Evolutionary conservation across 2,888 invertebrate genomes (phyloP), one percentile per base, ranked within the genome.

Genomic region (Geotrupes spiniger): DNA sequence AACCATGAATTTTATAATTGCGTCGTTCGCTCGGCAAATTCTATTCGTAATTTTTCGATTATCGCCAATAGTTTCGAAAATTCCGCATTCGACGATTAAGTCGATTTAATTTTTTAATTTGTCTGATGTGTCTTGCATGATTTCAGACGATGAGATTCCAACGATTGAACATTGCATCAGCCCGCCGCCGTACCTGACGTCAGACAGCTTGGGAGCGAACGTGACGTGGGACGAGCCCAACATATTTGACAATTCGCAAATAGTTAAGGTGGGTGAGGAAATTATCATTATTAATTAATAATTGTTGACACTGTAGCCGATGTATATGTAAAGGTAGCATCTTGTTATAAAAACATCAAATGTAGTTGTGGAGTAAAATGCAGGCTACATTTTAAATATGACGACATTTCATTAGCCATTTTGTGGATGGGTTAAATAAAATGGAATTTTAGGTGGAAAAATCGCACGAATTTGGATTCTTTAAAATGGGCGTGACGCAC

Each of bases 211-310:
- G 2, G 71, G 68, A 2, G 65, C 65, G 25, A 78, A 80, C 43
- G 71, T 83, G 9, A 71, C 74, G 8, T 82, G 83, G 80, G 78
- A 78, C 43, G 81, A 81, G 59, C 83, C 83, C 2, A 61, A 70
- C 12, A 74, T 77, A 54, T 71, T 70, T 49, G 84, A 85, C 63
- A 85, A 85, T 64, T 83, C 77, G 0, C 65, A 65, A 38, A 61
- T 63, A 36, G 64, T 71, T 11, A 60, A 52, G 47, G 68, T 69
- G 21, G 21, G 21, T 4, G 6, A 21, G 21, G 6, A 21, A 21
- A 4, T 42, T 36, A 29, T 42, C 10, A 36, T 36, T 41, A 6
- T 36, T 8, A 10, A 36, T 4, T 12, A 36, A 4, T 2, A 36
- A 36, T 2, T 14, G 2, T 36, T 36, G n/a, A n/a, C n/a, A n/a